Evolutionary conservation across 2,888 invertebrate species (phyloP).

Genomic region (Leptinotarsa juncta): DNA sequence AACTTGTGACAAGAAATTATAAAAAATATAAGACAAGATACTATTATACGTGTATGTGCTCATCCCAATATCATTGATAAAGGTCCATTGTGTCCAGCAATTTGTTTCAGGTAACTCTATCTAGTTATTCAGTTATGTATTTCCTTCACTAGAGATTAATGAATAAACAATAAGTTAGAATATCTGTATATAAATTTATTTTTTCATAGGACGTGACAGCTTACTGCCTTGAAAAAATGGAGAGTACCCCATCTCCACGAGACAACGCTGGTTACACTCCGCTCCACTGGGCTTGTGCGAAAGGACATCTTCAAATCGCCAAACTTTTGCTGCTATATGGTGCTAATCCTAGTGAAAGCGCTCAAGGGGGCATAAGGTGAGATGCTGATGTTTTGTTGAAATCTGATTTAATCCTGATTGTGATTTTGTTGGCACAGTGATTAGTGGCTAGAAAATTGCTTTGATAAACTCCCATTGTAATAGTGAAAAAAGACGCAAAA

Average conservation of each 20-base stretch:
- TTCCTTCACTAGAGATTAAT: background rate
- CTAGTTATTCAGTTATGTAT: too few species aligned
- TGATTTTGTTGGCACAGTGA: too few species aligned
- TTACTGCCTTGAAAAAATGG: constrained; percentile 88
- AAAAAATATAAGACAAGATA: too few species aligned
- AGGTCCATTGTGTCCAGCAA: too few species aligned
- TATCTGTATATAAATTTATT: constrained; percentile 12
- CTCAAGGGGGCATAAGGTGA: constrained; percentile 89
- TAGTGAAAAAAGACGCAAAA: too few species aligned
- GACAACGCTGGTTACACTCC: constrained; percentile 96
- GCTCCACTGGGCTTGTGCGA: constrained; percentile 90
- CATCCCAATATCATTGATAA: too few species aligned
- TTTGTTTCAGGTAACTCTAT: too few species aligned
- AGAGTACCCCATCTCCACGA: constrained; percentile 84
- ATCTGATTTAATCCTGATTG: too few species aligned
- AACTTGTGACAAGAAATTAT: too few species aligned
- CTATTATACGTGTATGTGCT: too few species aligned
- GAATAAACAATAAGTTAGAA: background rate
- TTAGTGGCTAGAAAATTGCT: too few species aligned
- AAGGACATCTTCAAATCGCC: constrained; percentile 89
- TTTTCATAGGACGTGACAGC: constrained; percentile 83
- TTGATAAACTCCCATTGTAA: too few species aligned
- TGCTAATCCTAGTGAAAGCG: constrained; percentile 91
- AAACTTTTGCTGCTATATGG: constrained; percentile 87
- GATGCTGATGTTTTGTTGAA: background rate